These are phyloP conservation scores for Drosophila kikkawai DNA, from an alignment of 1,140 invertebrate genomes.

Conservation along the genomic window DNA sequence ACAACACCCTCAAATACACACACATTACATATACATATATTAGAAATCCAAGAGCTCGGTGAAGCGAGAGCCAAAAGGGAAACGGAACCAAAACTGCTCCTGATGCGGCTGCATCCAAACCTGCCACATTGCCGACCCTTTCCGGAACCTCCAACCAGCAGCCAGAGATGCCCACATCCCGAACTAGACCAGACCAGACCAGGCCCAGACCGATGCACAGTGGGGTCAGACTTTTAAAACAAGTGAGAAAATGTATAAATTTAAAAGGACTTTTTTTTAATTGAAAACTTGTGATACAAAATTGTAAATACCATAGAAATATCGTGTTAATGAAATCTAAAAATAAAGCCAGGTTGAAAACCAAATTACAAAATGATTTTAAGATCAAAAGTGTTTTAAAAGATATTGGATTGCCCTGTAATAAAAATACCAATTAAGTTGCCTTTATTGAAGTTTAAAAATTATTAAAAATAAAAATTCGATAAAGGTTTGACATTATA, in stretches of 20 bases:
- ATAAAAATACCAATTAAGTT: neutral
- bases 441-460: neutral
- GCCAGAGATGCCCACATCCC: neutral
- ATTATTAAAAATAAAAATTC: neutral
- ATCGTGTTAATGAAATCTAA: neutral
- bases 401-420: too few species aligned
- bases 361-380: too few species aligned
- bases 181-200: constrained; percentile 29
- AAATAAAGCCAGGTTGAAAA: too few species aligned
- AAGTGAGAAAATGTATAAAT: too few species aligned
- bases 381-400: too few species aligned
- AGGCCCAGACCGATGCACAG: constrained; percentile 1
- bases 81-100: constrained; percentile 61
- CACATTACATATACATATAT: neutral
- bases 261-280: neutral
- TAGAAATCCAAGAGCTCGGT: constrained; percentile 36
- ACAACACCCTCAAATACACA: neutral
- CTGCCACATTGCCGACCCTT: constrained; percentile 14
- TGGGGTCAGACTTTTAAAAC: neutral
- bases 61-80: constrained; percentile 38
- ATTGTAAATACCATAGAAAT: neutral
- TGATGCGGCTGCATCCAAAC: constrained; percentile 51
- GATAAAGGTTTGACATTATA: neutral
- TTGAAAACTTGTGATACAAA: neutral
- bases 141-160: constrained; percentile 17